Percentiles rank a stretch among this genome's conserved stretches.
Evolutionary conservation across 2,113 vertebrate genomes (phyloP).

Genomic region (Junco hyemalis): DNA sequence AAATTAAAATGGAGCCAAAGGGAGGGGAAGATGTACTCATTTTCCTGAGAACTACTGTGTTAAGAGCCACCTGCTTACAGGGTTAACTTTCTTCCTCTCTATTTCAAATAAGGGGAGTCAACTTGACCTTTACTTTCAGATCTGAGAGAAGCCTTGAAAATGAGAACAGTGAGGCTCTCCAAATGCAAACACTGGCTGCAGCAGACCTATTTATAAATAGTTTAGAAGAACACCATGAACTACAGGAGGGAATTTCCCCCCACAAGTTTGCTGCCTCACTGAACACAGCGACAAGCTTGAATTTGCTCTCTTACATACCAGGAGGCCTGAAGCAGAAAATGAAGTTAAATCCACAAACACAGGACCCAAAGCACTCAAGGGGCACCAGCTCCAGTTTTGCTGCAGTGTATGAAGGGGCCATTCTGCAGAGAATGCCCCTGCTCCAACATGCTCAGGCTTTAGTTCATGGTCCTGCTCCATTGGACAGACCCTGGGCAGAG

Average conservation of each 20-base stretch:
- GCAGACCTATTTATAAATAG: slow-evolving; percentile 62
- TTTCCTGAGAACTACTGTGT: not conserved
- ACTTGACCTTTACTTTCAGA: slow-evolving; percentile 49
- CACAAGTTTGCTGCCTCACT: slow-evolving; percentile 40
- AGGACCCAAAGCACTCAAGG: not conserved
- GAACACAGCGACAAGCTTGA: slow-evolving; percentile 43
- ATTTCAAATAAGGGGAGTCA: slow-evolving; percentile 46
- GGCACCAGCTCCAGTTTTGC: not conserved
- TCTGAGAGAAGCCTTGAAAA: slow-evolving; percentile 56
- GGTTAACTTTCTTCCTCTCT: slow-evolving; percentile 28
- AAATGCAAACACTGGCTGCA: slow-evolving; percentile 48
- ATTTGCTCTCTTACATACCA: slow-evolving; percentile 59
- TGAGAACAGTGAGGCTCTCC: slow-evolving; percentile 9
- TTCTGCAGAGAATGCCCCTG: not conserved
- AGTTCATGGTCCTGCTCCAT: not conserved
- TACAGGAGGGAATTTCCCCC: not conserved
- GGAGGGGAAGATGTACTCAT: not conserved
- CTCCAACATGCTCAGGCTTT: not conserved
- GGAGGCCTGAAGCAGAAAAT: slow-evolving; percentile 26
- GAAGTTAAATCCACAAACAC: slow-evolving; percentile 10
- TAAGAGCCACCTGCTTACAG: slow-evolving; percentile 1
- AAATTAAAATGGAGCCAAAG: not conserved
- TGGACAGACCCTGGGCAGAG: not conserved
- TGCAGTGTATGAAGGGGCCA: not conserved
- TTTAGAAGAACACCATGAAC: slow-evolving; percentile 54